phyloP scores from a whole-genome alignment of 2,113 vertebrate genomes.

The Epinephelus lanceolatus region DNA sequence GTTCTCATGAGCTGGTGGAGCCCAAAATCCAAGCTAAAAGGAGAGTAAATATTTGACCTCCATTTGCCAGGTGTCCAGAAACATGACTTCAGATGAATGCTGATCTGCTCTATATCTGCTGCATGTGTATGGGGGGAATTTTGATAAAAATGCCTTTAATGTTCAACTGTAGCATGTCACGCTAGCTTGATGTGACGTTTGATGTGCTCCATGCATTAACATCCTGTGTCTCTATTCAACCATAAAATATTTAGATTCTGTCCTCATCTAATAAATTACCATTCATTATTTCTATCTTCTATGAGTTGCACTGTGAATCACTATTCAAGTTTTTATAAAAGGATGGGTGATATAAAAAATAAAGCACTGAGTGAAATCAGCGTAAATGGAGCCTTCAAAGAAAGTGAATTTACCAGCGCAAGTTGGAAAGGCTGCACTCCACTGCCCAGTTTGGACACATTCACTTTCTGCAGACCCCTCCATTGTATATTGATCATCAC shows the following conservation, averaged over 20 bases:
- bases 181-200: not conserved
- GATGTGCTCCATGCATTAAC: not conserved
- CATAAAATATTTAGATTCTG: not conserved
- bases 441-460: conserved; percentile 82
- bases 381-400: not conserved
- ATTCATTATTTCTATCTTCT: not conserved
- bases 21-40: too few relatives aligned
- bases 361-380: not conserved
- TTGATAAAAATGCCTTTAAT: not conserved
- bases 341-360: not conserved
- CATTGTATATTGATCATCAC: conserved; percentile 66
- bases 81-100: too few relatives aligned
- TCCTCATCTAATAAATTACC: not conserved
- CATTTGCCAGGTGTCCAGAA: too few relatives aligned
- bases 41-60: too few relatives aligned
- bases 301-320: not conserved
- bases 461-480: conserved; percentile 75
- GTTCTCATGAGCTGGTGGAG: too few relatives aligned
- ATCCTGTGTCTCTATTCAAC: not conserved
- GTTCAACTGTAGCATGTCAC: not conserved
- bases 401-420: conserved; percentile 83
- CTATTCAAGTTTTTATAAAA: not conserved
- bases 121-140: too few relatives aligned
- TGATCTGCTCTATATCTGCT: too few relatives aligned
- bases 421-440: conserved; percentile 81